Evolutionary conservation across 2,888 invertebrate species (phyloP).

Genomic region (Pteria penguin): DNA sequence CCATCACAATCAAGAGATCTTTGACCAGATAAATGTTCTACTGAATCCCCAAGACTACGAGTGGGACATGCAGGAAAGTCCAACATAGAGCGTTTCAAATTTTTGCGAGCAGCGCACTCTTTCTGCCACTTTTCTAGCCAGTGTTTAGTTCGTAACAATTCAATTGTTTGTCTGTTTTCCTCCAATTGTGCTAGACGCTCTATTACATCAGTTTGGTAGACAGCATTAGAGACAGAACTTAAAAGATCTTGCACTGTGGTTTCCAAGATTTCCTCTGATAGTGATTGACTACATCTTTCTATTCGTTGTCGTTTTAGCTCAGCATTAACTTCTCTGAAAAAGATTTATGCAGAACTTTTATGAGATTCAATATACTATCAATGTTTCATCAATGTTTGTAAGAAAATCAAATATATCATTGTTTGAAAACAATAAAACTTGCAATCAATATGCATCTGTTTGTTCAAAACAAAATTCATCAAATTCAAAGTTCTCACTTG

Average conservation of each 20-base stretch:
- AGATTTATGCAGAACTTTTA: too few relatives aligned
- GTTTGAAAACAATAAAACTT: not conserved
- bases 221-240: conserved; percentile 55
- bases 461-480: too few relatives aligned
- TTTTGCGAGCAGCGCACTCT: conserved; percentile 56
- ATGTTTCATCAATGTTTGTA: too few relatives aligned
- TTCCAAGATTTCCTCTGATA: conserved; percentile 43
- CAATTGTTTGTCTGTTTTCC: conserved; percentile 62
- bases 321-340: conserved; percentile 62
- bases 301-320: conserved; percentile 57
- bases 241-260: conserved; percentile 50
- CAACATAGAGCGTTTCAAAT: conserved; percentile 72
- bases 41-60: conserved; percentile 44
- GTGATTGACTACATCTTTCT: conserved; percentile 50
- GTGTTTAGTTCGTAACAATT: conserved; percentile 53
- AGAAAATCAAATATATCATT: too few relatives aligned
- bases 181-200: conserved; percentile 65
- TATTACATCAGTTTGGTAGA: conserved; percentile 71
- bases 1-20: conserved; percentile 52
- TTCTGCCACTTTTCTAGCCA: conserved; percentile 67
- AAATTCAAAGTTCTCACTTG: too few relatives aligned
- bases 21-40: conserved; percentile 51
- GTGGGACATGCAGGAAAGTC: conserved; percentile 74
- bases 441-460: too few relatives aligned
- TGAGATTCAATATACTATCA: too few relatives aligned